These are phyloP conservation scores for Pangasius sanitwongsei DNA, from an alignment of 2,797 vertebrate species.

Conservation along the genomic window DNA sequence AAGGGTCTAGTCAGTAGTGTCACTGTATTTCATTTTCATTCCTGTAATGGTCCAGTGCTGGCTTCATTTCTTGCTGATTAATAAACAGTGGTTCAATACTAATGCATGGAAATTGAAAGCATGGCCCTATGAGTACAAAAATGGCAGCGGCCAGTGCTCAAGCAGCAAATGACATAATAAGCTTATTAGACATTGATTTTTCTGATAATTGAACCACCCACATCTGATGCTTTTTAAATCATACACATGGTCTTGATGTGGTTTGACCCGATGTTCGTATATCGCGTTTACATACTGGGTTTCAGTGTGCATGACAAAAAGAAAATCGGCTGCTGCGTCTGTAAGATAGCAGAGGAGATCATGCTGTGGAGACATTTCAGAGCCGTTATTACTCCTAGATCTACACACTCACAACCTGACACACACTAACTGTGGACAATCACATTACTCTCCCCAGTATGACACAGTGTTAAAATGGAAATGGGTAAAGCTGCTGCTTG, in stretches of 20 bases:
- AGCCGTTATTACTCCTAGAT: neutral
- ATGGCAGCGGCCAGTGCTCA: slow-evolving; percentile 42
- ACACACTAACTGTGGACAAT: neutral
- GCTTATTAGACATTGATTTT: slow-evolving; percentile 81
- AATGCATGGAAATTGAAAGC: slow-evolving; percentile 50
- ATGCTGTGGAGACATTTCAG: neutral
- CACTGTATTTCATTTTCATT: slow-evolving; percentile 33
- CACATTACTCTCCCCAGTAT: neutral
- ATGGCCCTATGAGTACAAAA: slow-evolving; percentile 21
- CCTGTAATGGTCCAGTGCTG: slow-evolving; percentile 45
- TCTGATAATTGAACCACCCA: slow-evolving; percentile 77
- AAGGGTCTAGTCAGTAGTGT: neutral
- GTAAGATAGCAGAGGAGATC: neutral
- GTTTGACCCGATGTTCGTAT: slow-evolving; percentile 10
- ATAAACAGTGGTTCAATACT: slow-evolving; percentile 44
- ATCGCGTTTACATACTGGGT: neutral
- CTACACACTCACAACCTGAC: too few relatives aligned
- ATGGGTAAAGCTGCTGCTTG: neutral
- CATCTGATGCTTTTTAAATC: slow-evolving; percentile 69
- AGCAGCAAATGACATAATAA: slow-evolving; percentile 44
- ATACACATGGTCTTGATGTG: slow-evolving; percentile 64
- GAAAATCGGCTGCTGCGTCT: neutral
- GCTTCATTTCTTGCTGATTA: slow-evolving; percentile 51
- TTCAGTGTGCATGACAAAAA: neutral
- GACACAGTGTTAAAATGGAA: neutral